phyloP scores from a whole-genome alignment of 2,888 invertebrate species.

The Drosophila mettleri region DNA sequence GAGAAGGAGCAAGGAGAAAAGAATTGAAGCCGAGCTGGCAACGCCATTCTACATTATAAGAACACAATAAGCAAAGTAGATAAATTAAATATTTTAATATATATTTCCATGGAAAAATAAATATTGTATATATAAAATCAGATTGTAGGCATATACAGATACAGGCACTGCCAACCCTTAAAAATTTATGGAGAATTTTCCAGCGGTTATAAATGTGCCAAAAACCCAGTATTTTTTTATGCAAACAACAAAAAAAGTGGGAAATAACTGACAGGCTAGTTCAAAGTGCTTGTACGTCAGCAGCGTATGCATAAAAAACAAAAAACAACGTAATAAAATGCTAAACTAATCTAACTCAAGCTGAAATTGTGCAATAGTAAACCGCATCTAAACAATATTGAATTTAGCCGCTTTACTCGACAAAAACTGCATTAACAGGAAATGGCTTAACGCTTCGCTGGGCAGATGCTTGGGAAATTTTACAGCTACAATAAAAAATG shows the following conservation, averaged over 20 bases:
- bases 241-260: background rate
- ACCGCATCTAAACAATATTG: background rate
- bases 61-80: background rate
- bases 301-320: conserved; percentile 1
- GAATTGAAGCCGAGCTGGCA: background rate
- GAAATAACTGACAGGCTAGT: background rate
- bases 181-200: background rate
- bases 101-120: background rate
- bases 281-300: background rate
- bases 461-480: conserved; percentile 11
- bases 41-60: background rate
- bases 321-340: background rate
- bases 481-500: conserved; percentile 1
- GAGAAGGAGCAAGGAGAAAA: background rate
- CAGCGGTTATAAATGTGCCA: no score
- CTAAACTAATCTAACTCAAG: conserved; percentile 2
- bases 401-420: conserved; percentile 14
- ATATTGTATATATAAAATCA: background rate
- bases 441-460: conserved; percentile 35
- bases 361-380: background rate
- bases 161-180: background rate
- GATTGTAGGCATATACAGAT: background rate
- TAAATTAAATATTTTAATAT: background rate
- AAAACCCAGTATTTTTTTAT: background rate
- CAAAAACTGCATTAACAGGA: conserved; percentile 26